Evolutionary conservation across 1,140 invertebrate genomes (phyloP).

Genomic region (Camponotus pennsylvanicus): DNA sequence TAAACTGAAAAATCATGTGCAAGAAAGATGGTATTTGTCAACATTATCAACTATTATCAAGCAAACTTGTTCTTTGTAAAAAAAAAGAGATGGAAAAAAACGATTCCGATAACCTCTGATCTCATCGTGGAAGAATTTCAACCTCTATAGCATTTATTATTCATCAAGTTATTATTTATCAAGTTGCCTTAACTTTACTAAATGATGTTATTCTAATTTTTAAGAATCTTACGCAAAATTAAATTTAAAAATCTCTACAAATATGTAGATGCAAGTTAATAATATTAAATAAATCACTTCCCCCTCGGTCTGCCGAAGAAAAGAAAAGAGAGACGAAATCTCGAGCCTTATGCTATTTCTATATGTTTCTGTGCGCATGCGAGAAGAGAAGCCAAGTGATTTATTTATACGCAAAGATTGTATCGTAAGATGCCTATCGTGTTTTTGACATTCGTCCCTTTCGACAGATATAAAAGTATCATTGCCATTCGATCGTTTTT

Average conservation of each 20-base stretch:
- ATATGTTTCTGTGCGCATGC: background rate
- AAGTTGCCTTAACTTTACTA: background rate
- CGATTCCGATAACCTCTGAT: constrained; percentile 23
- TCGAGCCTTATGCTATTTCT: background rate
- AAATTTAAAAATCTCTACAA: background rate
- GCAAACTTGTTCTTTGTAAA: background rate
- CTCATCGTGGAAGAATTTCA: background rate
- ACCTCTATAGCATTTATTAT: constrained; percentile 1
- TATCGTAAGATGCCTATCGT: constrained; percentile 16
- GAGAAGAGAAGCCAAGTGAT: background rate
- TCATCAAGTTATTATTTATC: background rate
- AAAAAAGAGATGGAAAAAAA: constrained; percentile 10
- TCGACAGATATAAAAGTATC: constrained; percentile 33
- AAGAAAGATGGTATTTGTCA: background rate
- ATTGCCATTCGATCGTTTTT: constrained; percentile 25
- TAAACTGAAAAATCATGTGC: background rate
- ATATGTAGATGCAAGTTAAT: background rate
- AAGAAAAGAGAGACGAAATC: background rate
- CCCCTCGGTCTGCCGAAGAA: background rate
- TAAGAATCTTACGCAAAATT: background rate
- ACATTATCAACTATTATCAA: constrained; percentile 25
- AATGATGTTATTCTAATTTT: constrained; percentile 34
- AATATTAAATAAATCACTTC: background rate
- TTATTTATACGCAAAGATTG: constrained; percentile 17
- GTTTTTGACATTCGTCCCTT: constrained; percentile 27